phyloP scores from a whole-genome alignment of 2,113 vertebrate species.

The Lophius piscatorius region DNA sequence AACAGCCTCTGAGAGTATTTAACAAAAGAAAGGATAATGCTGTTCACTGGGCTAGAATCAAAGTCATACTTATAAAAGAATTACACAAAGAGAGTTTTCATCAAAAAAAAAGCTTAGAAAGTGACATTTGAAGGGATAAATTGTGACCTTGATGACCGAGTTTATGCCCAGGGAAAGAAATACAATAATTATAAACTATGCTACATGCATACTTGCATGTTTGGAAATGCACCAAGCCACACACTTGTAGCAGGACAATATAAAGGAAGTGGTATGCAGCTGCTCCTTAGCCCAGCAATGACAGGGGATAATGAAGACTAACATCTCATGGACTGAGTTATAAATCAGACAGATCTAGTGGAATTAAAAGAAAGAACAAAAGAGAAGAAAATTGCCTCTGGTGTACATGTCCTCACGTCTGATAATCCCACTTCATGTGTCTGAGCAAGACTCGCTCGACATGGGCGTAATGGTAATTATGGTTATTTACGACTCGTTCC shows the following conservation, averaged over 20 bases:
- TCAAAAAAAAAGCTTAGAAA: not conserved
- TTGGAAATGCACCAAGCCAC: not conserved
- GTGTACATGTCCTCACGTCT: conserved; percentile 56
- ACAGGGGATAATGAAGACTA: conserved; percentile 9
- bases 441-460: conserved; percentile 50
- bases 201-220: too few species aligned
- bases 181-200: too few species aligned
- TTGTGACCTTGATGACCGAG: not conserved
- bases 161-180: not conserved
- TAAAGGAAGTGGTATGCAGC: conserved; percentile 1
- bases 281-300: not conserved
- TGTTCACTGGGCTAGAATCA: not conserved
- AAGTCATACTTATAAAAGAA: not conserved
- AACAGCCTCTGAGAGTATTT: not conserved
- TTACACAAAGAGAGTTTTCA: not conserved
- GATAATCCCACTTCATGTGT: conserved; percentile 42
- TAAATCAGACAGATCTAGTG: conserved; percentile 38
- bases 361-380: conserved; percentile 11
- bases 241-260: not conserved
- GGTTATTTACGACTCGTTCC: conserved; percentile 68
- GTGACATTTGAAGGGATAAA: not conserved
- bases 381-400: conserved; percentile 39
- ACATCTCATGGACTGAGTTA: conserved; percentile 10
- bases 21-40: not conserved
- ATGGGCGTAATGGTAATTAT: conserved; percentile 64